Percentiles rank a stretch among this genome's conserved stretches.
These are phyloP conservation scores for Etheostoma spectabile DNA, from an alignment of 2,113 vertebrate genomes.

Conservation along the genomic window DNA sequence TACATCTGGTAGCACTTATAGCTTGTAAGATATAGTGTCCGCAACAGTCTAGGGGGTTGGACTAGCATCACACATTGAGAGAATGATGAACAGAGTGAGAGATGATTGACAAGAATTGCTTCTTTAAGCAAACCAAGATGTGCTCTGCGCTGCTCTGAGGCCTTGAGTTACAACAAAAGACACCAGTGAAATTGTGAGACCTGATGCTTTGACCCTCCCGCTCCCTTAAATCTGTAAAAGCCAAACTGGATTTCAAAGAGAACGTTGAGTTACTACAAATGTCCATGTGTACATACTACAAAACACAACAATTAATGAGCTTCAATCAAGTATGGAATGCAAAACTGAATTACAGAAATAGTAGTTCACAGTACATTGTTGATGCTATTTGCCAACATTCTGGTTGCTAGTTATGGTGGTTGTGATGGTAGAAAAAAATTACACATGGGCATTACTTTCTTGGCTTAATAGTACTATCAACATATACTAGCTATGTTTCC, in stretches of 20 bases:
- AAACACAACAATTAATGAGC: not conserved
- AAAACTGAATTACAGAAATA: not conserved
- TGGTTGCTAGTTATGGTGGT: not conserved
- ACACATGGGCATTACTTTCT: not conserved
- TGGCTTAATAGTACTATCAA: not conserved
- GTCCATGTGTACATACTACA: not conserved
- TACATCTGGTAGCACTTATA: conserved; percentile 4
- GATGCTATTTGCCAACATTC: not conserved
- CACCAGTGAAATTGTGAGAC: not conserved
- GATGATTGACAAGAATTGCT: not conserved
- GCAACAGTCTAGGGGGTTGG: not conserved
- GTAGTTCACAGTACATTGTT: not conserved
- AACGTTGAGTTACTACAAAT: not conserved
- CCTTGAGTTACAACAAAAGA: conserved; percentile 4
- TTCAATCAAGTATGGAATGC: not conserved
- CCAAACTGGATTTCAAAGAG: not conserved
- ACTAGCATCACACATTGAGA: not conserved
- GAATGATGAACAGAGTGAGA: not conserved
- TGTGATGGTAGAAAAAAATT: too few relatives aligned
- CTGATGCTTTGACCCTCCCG: not conserved
- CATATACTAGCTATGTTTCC: not conserved
- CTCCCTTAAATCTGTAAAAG: conserved; percentile 1
- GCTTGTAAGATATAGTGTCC: not conserved
- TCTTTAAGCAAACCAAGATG: not conserved
- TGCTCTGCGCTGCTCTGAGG: not conserved